A percentile compares a stretch with the other conserved stretches of the same genome.
phyloP scores from a whole-genome alignment of 2,113 vertebrate genomes.

The Cardinalis cardinalis region DNA sequence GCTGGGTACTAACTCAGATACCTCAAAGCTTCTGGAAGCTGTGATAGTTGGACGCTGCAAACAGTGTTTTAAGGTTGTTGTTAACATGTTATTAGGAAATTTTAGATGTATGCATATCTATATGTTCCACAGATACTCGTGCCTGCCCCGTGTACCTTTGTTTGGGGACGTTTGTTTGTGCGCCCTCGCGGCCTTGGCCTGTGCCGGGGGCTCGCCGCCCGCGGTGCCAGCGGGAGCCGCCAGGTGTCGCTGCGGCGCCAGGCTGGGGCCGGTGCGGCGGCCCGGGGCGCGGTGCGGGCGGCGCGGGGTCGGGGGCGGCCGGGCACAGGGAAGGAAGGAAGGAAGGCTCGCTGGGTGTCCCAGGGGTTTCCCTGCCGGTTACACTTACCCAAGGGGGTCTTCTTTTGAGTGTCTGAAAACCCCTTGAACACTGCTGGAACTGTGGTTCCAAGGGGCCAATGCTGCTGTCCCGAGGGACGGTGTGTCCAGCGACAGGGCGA shows the following conservation, averaged over 20 bases:
- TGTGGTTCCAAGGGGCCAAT: too few species aligned
- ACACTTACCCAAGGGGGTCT: rapidly evolving
- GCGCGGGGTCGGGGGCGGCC: rapidly evolving
- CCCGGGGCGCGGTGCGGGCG: too few species aligned
- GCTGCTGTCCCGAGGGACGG: rapidly evolving
- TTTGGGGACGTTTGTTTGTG: neutral
- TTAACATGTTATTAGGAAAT: too few species aligned
- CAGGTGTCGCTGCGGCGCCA: neutral
- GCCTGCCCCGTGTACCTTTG: too few species aligned
- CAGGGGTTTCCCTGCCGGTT: rapidly evolving
- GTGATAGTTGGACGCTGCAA: rapidly evolving
- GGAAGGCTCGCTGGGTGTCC: rapidly evolving
- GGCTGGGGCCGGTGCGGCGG: neutral
- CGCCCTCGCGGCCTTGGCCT: rapidly evolving
- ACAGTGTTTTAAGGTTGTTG: neutral
- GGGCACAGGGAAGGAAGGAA: rapidly evolving
- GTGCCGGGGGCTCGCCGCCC: rapidly evolving
- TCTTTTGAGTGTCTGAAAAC: neutral
- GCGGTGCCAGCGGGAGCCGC: neutral
- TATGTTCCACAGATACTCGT: rapidly evolving
- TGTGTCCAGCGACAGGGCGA: neutral
- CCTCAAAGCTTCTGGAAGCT: neutral
- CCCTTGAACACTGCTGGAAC: neutral
- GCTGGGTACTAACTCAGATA: too few species aligned
- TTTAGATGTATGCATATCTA: rapidly evolving